These are phyloP conservation scores for Malacoctenus gilli DNA, from an alignment of 2,797 vertebrate genomes.

Conservation along the genomic window DNA sequence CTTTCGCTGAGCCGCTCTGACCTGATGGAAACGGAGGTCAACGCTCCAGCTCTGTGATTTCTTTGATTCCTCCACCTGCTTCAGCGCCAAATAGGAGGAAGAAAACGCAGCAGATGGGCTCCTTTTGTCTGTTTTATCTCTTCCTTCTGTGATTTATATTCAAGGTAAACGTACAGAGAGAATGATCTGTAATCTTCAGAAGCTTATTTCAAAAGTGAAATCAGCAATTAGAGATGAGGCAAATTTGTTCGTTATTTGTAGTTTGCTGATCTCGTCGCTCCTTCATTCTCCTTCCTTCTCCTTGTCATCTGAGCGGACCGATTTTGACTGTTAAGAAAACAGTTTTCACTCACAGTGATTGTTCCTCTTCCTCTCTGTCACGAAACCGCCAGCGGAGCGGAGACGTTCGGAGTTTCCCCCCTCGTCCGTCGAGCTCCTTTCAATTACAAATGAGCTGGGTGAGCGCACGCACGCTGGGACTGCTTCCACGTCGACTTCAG, in stretches of 20 bases:
- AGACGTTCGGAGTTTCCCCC: slow-evolving; percentile 20
- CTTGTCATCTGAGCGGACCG: slow-evolving; percentile 12
- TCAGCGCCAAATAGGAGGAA: slow-evolving; percentile 17
- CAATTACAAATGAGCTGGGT: slow-evolving; percentile 44
- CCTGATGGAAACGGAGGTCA: slow-evolving; percentile 23
- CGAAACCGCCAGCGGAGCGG: slow-evolving; percentile 24
- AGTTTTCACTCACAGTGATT: slow-evolving; percentile 33
- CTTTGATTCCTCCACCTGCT: slow-evolving; percentile 46
- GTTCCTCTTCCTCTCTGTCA: slow-evolving; percentile 30
- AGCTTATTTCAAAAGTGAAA: no score
- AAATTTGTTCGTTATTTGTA: no score
- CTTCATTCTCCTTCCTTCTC: not conserved
- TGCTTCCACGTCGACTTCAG: slow-evolving; percentile 46
- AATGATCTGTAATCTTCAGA: no score
- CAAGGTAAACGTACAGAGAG: no score
- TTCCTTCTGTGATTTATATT: no score
- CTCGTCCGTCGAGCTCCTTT: slow-evolving; percentile 35
- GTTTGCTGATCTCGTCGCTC: not conserved
- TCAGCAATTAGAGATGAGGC: no score
- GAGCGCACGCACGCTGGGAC: slow-evolving; percentile 42
- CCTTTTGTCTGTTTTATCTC: no score
- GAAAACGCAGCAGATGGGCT: slow-evolving; percentile 1
- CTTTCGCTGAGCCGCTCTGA: slow-evolving; percentile 14
- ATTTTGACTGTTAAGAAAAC: slow-evolving; percentile 19
- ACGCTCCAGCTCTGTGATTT: slow-evolving; percentile 29